Percentiles rank a stretch among this genome's conserved stretches.
phyloP scores from a whole-genome alignment of 2,888 invertebrate genomes.

The Carterocephalus palaemon region DNA sequence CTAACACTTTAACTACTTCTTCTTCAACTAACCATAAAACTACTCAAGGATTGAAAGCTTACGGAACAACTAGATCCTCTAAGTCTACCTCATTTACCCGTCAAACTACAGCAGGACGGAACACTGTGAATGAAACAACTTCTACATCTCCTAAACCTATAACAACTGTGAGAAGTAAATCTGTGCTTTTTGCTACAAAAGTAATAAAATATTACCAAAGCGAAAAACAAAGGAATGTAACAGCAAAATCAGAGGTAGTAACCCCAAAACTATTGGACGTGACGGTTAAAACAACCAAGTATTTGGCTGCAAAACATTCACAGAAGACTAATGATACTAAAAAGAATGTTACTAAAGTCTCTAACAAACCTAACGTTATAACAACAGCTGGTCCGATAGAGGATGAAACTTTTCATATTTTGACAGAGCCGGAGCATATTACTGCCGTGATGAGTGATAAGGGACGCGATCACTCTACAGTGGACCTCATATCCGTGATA shows the following conservation, averaged over 20 bases:
- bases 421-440: constrained; percentile 77
- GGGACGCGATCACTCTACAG: constrained; percentile 57
- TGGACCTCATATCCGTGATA: constrained; percentile 70
- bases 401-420: constrained; percentile 75
- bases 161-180: constrained; percentile 18
- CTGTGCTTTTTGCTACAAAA: constrained; percentile 27
- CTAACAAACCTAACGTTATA: constrained; percentile 44
- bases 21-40: constrained; percentile 41
- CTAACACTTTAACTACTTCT: constrained; percentile 50
- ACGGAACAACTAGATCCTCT: constrained; percentile 33
- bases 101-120: constrained; percentile 14
- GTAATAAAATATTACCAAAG: constrained; percentile 17
- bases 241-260: constrained; percentile 3
- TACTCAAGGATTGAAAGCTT: constrained; percentile 26
- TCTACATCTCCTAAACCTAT: constrained; percentile 10
- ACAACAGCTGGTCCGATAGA: constrained; percentile 53
- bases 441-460: constrained; percentile 73
- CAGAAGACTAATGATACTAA: constrained; percentile 29
- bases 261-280: constrained; percentile 25
- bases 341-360: constrained; percentile 33
- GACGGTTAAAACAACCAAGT: constrained; percentile 28
- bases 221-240: constrained; percentile 26
- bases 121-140: constrained; percentile 1
- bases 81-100: constrained; percentile 10
- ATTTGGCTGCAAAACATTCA: constrained; percentile 27